phyloP scores from a whole-genome alignment of 2,113 vertebrate species.

The Saguinus imperator region DNA sequence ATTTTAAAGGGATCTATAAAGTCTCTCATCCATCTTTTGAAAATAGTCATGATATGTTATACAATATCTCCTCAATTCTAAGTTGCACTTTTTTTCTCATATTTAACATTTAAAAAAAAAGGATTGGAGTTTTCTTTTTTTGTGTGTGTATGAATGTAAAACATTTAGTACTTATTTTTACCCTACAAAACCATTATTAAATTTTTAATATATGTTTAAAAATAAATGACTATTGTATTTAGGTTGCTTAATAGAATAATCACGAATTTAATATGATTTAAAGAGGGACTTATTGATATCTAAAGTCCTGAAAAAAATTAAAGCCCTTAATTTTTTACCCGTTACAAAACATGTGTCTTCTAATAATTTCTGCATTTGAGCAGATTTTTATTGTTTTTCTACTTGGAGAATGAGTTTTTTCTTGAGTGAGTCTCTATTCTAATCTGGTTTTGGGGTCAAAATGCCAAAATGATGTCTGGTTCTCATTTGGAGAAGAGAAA shows the following conservation, averaged over 20 bases:
- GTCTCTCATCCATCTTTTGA: not conserved
- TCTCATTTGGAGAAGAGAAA: not conserved
- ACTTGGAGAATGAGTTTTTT: not conserved
- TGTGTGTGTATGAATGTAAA: not conserved
- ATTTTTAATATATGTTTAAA: not conserved
- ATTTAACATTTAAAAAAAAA: slow-evolving; percentile 13
- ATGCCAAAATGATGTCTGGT: not conserved
- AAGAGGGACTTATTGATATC: not conserved
- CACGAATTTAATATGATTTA: not conserved
- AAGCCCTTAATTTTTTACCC: not conserved
- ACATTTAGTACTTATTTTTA: not conserved
- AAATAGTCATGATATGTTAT: not conserved
- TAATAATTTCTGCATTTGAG: not conserved
- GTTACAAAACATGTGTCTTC: not conserved
- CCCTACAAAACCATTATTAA: not conserved
- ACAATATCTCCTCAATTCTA: not conserved
- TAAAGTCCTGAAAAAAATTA: not conserved
- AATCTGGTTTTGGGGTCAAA: not conserved
- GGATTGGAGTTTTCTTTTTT: not conserved
- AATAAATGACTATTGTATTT: not conserved
- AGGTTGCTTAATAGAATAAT: not conserved
- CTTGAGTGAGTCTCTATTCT: not conserved
- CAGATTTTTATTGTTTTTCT: not conserved
- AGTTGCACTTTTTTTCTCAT: not conserved
- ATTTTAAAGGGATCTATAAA: not conserved